These are phyloP conservation scores for Lamproptera curius DNA, from an alignment of 2,888 invertebrate species.

Conservation along the genomic window DNA sequence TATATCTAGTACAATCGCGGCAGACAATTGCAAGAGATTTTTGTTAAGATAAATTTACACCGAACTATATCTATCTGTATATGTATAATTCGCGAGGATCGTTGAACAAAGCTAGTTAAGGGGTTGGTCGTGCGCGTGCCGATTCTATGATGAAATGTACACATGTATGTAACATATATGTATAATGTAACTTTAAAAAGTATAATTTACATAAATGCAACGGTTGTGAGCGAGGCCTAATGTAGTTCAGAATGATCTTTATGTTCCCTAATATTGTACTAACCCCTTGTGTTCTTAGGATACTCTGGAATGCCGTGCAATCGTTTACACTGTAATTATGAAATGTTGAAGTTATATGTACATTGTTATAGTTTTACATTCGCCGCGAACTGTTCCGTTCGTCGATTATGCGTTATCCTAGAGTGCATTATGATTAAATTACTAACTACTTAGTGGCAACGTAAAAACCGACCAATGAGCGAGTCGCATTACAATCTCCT, in stretches of 20 bases:
- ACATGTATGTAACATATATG: conserved; percentile 21
- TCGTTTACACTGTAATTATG: conserved; percentile 38
- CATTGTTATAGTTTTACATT: conserved; percentile 54
- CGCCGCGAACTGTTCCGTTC: conserved; percentile 33
- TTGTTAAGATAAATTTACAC: conserved; percentile 27
- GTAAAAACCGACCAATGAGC: too few relatives aligned
- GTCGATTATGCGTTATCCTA: too few relatives aligned
- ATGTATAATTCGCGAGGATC: conserved; percentile 14
- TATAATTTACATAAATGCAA: conserved; percentile 37
- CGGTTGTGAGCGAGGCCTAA: conserved; percentile 77
- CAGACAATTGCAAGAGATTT: conserved; percentile 26
- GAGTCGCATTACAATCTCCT: too few relatives aligned
- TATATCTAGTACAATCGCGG: conserved; percentile 44
- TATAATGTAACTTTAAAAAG: conserved; percentile 16
- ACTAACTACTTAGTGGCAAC: too few relatives aligned
- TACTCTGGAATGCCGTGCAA: conserved; percentile 54
- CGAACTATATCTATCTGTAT: conserved; percentile 21
- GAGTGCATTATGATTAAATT: too few relatives aligned
- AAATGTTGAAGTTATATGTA: conserved; percentile 49
- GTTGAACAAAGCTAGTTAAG: conserved; percentile 5
- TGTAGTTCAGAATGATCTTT: conserved; percentile 54
- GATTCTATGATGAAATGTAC: conserved; percentile 12
- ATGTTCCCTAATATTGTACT: conserved; percentile 55
- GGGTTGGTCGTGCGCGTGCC: conserved; percentile 17
- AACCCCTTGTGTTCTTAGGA: conserved; percentile 70